phyloP scores from a whole-genome alignment of 2,113 vertebrate species.

The Aegithalos caudatus region DNA sequence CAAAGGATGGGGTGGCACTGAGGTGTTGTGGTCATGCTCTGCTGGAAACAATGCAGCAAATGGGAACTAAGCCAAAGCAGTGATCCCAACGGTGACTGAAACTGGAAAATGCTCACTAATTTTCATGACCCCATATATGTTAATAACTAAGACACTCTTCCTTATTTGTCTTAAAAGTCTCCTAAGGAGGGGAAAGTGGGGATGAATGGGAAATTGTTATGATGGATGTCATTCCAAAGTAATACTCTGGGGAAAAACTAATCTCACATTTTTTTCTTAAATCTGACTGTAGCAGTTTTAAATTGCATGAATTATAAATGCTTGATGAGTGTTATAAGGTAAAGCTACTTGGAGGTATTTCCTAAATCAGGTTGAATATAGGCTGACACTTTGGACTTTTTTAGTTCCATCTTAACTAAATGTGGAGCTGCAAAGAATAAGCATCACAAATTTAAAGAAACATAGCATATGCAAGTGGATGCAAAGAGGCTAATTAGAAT shows the following conservation, averaged over 20 bases:
- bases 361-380: not conserved
- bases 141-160: not conserved
- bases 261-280: not conserved
- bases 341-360: not conserved
- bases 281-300: not conserved
- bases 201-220: not conserved
- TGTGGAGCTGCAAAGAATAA: not conserved
- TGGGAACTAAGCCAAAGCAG: not conserved
- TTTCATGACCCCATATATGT: not conserved
- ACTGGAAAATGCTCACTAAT: not conserved
- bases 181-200: not conserved
- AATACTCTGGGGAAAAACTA: not conserved
- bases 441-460: not conserved
- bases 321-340: not conserved
- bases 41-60: not conserved
- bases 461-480: not conserved
- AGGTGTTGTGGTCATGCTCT: not conserved
- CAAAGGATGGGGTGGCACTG: not conserved
- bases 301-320: not conserved
- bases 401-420: not conserved
- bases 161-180: not conserved
- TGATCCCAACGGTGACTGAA: not conserved
- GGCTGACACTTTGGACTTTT: not conserved
- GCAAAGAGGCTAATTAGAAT: not conserved
- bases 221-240: not conserved